Percentiles rank a stretch among this genome's conserved stretches.
Evolutionary conservation across 2,797 vertebrate genomes (phyloP).

Genomic region (Gouania willdenowi): DNA sequence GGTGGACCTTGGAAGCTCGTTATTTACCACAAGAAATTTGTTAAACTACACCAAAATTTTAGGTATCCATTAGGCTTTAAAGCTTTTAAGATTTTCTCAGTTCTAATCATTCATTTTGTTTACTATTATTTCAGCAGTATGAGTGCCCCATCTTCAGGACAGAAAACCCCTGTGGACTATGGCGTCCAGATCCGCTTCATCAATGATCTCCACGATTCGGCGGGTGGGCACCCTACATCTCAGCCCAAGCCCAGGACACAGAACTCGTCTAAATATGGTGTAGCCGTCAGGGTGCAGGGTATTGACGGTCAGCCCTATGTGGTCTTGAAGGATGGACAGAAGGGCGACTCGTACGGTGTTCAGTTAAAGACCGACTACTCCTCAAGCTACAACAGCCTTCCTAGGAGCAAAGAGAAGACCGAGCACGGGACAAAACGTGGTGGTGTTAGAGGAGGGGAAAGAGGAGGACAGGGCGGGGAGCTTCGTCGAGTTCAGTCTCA

Average conservation of each 20-base stretch:
- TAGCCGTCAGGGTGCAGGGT: constrained; percentile 90
- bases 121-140: constrained; percentile 45
- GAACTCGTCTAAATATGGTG: constrained; percentile 77
- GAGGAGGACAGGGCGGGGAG: constrained; percentile 35
- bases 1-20: no score
- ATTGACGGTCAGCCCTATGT: constrained; percentile 94
- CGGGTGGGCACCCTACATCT: constrained; percentile 57
- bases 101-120: no score
- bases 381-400: constrained; percentile 69
- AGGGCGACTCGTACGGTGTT: constrained; percentile 88
- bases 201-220: constrained; percentile 70
- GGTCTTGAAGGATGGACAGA: constrained; percentile 86
- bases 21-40: no score
- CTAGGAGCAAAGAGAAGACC: constrained; percentile 59
- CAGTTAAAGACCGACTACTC: constrained; percentile 75
- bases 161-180: constrained; percentile 79
- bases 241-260: constrained; percentile 28
- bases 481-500: constrained; percentile 86
- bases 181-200: constrained; percentile 96
- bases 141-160: constrained; percentile 67
- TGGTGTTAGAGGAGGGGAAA: constrained; percentile 13
- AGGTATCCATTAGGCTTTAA: no score
- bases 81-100: no score
- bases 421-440: constrained; percentile 27
- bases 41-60: no score